Evolutionary conservation across 2,797 vertebrate genomes (phyloP).

Genomic region (Epinephelus malabaricus): DNA sequence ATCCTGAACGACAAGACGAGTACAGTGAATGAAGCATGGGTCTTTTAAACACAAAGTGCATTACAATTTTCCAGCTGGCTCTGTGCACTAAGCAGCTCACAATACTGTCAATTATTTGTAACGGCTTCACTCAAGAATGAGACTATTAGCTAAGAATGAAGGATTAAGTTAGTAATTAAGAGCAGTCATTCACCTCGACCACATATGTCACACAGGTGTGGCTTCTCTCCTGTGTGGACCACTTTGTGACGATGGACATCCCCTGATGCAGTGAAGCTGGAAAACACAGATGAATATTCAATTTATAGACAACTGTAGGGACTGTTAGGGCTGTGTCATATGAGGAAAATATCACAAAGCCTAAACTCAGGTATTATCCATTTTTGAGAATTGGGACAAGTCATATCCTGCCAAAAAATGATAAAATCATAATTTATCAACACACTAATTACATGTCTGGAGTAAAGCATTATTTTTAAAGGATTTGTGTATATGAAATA

Average conservation of each 20-base stretch:
- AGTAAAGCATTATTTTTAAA: too few relatives aligned
- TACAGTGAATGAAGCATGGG: neutral
- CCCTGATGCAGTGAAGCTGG: slow-evolving; percentile 95
- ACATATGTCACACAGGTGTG: slow-evolving; percentile 97
- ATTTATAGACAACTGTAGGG: neutral
- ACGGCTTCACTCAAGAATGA: neutral
- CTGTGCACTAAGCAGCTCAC: neutral
- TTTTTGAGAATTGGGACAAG: neutral
- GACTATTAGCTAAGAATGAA: neutral
- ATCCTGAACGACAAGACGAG: slow-evolving; percentile 84
- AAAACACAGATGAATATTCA: slow-evolving; percentile 23
- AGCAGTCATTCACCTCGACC: slow-evolving; percentile 89
- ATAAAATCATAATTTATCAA: too few relatives aligned
- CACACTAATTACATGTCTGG: too few relatives aligned
- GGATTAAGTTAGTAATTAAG: neutral
- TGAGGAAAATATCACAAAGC: neutral
- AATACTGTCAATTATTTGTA: neutral
- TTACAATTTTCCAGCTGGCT: neutral
- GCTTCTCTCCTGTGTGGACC: slow-evolving; percentile 96
- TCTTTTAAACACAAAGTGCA: neutral
- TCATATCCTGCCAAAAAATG: too few relatives aligned
- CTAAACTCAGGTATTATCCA: neutral
- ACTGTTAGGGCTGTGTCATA: neutral
- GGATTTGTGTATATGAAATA: too few relatives aligned
- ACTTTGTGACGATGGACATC: slow-evolving; percentile 98